These are phyloP conservation scores for Ochropleura leucogaster DNA, from an alignment of 2,888 invertebrate species.

Conservation along the genomic window DNA sequence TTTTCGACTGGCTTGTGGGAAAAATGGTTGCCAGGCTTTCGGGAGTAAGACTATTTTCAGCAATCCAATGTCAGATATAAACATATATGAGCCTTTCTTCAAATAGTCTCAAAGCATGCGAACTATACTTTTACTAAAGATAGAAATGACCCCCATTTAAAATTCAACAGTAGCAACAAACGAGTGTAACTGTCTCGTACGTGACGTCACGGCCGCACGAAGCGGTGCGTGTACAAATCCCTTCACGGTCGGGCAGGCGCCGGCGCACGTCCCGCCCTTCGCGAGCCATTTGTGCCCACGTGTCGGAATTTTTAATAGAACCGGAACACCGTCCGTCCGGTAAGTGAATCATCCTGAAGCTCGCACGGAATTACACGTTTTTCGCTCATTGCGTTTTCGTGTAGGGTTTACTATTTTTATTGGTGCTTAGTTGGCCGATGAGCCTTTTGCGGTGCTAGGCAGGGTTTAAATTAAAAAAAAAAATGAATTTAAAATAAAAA, in stretches of 20 bases:
- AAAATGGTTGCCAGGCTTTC: background rate
- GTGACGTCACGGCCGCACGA: constrained; percentile 62
- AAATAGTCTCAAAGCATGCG: background rate
- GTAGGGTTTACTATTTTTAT: constrained; percentile 30
- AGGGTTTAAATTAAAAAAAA: background rate
- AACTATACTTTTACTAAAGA: background rate
- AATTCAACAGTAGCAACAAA: constrained; percentile 49
- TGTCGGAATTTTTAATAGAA: constrained; percentile 75
- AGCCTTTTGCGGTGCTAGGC: background rate
- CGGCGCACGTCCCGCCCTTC: constrained; percentile 66
- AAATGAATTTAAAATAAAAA: background rate
- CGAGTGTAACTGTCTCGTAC: constrained; percentile 57
- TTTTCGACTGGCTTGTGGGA: background rate
- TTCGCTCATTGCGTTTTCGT: constrained; percentile 27
- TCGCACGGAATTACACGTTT: constrained; percentile 42
- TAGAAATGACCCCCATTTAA: constrained; percentile 41
- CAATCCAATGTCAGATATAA: background rate
- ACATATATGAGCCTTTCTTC: too few species aligned
- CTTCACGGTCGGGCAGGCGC: constrained; percentile 58
- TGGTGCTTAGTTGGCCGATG: background rate
- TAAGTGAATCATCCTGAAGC: constrained; percentile 60
- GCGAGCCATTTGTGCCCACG: constrained; percentile 66
- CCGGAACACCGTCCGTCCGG: constrained; percentile 56
- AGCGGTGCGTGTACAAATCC: constrained; percentile 58
- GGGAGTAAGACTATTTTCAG: background rate